phyloP scores from a whole-genome alignment of 2,797 vertebrate genomes.

The Brachyalestes nurse region DNA sequence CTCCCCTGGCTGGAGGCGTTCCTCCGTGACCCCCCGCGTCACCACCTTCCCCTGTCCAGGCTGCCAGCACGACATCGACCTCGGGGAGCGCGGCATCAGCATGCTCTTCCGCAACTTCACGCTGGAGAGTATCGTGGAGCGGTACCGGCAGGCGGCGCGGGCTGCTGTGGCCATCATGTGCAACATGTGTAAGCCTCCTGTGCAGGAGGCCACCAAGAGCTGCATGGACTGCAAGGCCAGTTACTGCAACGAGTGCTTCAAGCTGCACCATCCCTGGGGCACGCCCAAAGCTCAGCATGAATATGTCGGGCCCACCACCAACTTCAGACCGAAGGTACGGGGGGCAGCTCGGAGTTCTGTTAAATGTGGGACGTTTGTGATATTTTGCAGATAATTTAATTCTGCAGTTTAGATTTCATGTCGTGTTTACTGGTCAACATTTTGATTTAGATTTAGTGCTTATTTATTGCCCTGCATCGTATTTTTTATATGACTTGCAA shows the following conservation, averaged over 20 bases:
- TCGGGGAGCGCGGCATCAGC: slow-evolving; percentile 95
- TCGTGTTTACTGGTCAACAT: too few relatives aligned
- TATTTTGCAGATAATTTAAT: neutral
- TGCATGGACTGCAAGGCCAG: slow-evolving; percentile 98
- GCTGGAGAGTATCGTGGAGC: slow-evolving; percentile 95
- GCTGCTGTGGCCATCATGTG: slow-evolving; percentile 95
- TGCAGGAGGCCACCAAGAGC: slow-evolving; percentile 95
- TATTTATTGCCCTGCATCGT: too few relatives aligned
- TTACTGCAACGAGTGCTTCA: slow-evolving; percentile 98
- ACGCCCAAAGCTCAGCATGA: slow-evolving; percentile 95
- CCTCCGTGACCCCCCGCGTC: slow-evolving; percentile 87
- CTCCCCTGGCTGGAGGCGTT: slow-evolving; percentile 88
- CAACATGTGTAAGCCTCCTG: slow-evolving; percentile 91
- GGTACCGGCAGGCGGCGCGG: slow-evolving; percentile 93
- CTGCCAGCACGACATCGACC: slow-evolving; percentile 93
- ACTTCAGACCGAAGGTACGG: slow-evolving; percentile 92
- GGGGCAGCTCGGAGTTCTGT: neutral
- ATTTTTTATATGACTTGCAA: too few relatives aligned
- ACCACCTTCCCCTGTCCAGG: slow-evolving; percentile 91
- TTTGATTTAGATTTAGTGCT: too few relatives aligned
- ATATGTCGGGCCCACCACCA: slow-evolving; percentile 94
- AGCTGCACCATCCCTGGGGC: slow-evolving; percentile 95
- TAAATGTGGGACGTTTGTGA: neutral
- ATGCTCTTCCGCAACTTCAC: slow-evolving; percentile 97
- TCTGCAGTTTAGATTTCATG: too few relatives aligned